phyloP scores from a whole-genome alignment of 2,888 invertebrate genomes.

The Sialis fuliginosa region DNA sequence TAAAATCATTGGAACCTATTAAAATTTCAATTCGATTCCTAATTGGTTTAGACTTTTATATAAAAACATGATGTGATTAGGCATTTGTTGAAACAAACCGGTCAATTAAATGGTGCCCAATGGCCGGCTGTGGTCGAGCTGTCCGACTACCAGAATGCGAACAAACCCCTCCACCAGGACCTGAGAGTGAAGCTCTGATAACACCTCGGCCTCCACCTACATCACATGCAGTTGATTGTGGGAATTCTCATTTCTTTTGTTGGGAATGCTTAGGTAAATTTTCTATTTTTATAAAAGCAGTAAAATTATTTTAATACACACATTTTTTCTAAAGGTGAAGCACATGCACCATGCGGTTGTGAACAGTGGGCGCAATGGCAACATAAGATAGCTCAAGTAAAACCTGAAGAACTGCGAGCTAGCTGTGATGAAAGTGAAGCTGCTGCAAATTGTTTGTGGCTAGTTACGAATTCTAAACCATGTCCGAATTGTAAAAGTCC shows the following conservation, averaged over 20 bases:
- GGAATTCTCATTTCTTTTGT: constrained; percentile 51
- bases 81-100: constrained; percentile 54
- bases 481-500: constrained; percentile 53
- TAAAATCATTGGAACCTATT: background rate
- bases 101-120: constrained; percentile 52
- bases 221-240: constrained; percentile 48
- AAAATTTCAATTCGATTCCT: background rate
- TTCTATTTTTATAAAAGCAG: background rate
- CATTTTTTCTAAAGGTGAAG: constrained; percentile 25
- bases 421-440: constrained; percentile 35
- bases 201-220: constrained; percentile 21
- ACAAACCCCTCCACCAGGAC: constrained; percentile 15
- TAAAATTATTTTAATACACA: background rate
- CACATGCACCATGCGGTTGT: constrained; percentile 49
- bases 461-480: constrained; percentile 50
- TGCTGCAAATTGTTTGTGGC: constrained; percentile 46
- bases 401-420: constrained; percentile 38
- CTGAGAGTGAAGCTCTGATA: constrained; percentile 7
- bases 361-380: constrained; percentile 43
- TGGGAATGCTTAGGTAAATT: constrained; percentile 37
- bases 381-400: constrained; percentile 40
- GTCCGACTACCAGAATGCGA: constrained; percentile 41
- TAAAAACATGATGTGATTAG: constrained; percentile 17
- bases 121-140: constrained; percentile 45
- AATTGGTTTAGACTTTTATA: background rate